Evolutionary conservation across 2,113 vertebrate species (phyloP), one percentile per base, ranked within the genome.

Genomic region (Archilochus colubris): DNA sequence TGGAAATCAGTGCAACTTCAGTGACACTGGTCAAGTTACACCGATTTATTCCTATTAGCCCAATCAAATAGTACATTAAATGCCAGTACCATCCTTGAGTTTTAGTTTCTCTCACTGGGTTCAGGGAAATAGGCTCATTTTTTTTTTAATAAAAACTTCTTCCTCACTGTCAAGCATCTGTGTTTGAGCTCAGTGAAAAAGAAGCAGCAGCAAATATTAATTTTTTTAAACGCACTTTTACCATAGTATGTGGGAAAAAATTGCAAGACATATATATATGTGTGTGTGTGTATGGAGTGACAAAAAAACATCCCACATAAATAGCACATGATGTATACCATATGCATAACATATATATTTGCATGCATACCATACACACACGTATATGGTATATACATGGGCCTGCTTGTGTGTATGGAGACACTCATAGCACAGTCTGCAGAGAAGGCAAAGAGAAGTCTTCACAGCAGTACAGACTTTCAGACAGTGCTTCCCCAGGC

Each of bases 351-450:
- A n/a, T 30, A 27, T 33, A 33, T 27, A 75, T 61, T 57, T 82
- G 59, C 23, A 53, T 21, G 10, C 18, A 44, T 30, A 30, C 5
- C 24, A 33, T 10, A 55, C 10, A 38, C 5, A 59, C 16, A 70
- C 2, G 43, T 2, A 48, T 16, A 66, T 1, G 10, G 24, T 25
- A 28, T 7, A 48, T 10, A 58, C 44, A 38, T 0, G 1, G 20
- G 13, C 25, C 33, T 79, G 48, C 10, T 43, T 10, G 25, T 44
- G 12, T 85, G 15, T 22, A 25, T 12, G 27, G 5, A 57, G 75
- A 53, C 31, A 57, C 25, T 30, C 0, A 1, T 12, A 24, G 70
- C 54, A 89, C 44, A 91, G 66, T 33, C 62, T 75, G 58, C 23
- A 76, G 28, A 63, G 12, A 73, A 23, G 25, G 40, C 25, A 50